Conservation (phyloP, 2,888 invertebrate genomes). For the Rhagonycha fulva region DNA sequence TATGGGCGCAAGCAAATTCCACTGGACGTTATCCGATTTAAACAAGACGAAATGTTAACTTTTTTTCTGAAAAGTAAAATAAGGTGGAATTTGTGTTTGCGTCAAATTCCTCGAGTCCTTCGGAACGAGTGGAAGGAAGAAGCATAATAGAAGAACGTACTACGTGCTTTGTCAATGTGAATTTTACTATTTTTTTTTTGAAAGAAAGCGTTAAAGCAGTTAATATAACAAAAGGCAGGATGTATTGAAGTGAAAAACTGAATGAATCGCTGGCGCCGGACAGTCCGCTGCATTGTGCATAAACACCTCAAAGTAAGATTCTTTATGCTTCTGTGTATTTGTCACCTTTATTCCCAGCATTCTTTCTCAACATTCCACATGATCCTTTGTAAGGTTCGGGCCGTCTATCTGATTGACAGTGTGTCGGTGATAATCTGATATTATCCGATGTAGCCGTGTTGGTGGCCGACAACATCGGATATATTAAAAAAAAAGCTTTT, state of each 20-base stretch:
- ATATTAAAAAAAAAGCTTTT: constrained; percentile 22
- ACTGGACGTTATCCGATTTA: background rate
- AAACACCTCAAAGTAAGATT: constrained; percentile 34
- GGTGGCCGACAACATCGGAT: constrained; percentile 24
- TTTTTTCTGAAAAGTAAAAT: background rate
- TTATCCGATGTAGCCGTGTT: constrained; percentile 29
- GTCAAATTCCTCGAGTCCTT: background rate
- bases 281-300: constrained; percentile 36
- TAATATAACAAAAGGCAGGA: constrained; percentile 35
- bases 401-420: constrained; percentile 31
- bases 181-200: constrained; percentile 33
- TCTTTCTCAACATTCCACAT: constrained; percentile 30
- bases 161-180: constrained; percentile 12
- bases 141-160: background rate
- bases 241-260: constrained; percentile 32
- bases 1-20: background rate
- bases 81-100: background rate
- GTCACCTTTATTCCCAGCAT: constrained; percentile 32
- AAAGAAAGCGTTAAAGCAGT: constrained; percentile 27
- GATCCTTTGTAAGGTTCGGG: constrained; percentile 28
- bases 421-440: constrained; percentile 32
- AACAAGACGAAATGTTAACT: background rate
- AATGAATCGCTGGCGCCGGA: constrained; percentile 38
- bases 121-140: background rate
- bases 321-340: constrained; percentile 35